These are phyloP conservation scores for Montipora sp. DNA, from an alignment of 64 coral and sea anemone genomes.

Conservation along the genomic window DNA sequence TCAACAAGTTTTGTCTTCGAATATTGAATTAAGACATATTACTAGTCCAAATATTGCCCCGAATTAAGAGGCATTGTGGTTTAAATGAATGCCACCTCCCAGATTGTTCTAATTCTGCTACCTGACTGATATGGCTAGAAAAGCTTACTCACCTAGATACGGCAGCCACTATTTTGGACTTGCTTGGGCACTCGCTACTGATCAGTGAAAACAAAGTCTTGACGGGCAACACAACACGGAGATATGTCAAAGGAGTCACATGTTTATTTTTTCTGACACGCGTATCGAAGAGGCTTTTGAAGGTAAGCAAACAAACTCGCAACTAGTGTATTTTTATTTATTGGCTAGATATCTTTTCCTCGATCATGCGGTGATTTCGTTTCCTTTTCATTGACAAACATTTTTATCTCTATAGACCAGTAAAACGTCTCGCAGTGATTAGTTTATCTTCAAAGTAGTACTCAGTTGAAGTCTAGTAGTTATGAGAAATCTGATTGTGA, in stretches of 20 bases:
- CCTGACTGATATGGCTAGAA: conserved; percentile 39
- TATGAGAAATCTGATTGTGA: background rate
- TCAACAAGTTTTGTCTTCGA: background rate
- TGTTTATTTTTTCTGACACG: background rate
- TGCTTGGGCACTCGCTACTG: background rate
- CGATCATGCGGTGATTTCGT: background rate
- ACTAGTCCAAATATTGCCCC: conserved; percentile 29
- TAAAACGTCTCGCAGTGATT: background rate
- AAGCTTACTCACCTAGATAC: conserved; percentile 22
- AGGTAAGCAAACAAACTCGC: conserved; percentile 43
- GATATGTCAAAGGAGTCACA: background rate
- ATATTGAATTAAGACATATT: conserved; percentile 21
- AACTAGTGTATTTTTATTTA: conserved; percentile 20
- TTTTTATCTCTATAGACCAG: conserved; percentile 2
- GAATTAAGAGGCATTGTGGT: conserved; percentile 51
- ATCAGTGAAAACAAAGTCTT: background rate
- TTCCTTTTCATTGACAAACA: background rate
- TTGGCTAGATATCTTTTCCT: background rate
- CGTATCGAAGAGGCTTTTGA: background rate
- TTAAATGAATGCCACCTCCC: conserved; percentile 44
- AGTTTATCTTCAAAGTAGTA: background rate
- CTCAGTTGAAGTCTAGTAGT: background rate
- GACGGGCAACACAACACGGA: background rate
- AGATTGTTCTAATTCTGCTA: conserved; percentile 52
- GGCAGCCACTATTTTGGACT: conserved; percentile 26